phyloP scores from a whole-genome alignment of 2,888 invertebrate species.

The Lycia hirtaria region DNA sequence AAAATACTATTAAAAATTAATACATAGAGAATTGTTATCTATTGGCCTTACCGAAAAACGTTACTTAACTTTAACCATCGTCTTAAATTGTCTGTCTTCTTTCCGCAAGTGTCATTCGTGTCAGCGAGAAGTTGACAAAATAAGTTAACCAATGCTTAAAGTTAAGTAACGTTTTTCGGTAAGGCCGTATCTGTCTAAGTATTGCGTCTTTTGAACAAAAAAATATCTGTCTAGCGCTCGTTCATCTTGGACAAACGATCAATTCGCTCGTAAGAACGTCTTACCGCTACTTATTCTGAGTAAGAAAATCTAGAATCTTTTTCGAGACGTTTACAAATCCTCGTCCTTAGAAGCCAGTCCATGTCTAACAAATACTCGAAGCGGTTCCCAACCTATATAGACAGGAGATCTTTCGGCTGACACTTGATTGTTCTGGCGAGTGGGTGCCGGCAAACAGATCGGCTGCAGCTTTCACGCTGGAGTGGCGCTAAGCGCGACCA shows the following conservation, averaged over 20 bases:
- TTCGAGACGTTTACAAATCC: background rate
- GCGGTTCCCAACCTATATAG: constrained; percentile 25
- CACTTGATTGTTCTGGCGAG: constrained; percentile 63
- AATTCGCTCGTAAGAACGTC: background rate
- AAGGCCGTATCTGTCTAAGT: too few relatives aligned
- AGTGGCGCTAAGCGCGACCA: constrained; percentile 73
- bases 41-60: too few relatives aligned
- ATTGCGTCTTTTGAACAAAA: too few relatives aligned
- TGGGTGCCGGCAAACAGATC: constrained; percentile 68
- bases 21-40: too few relatives aligned
- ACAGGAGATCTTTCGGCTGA: constrained; percentile 49
- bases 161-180: too few relatives aligned
- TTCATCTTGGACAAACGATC: background rate
- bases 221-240: background rate
- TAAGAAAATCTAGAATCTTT: background rate
- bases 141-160: too few relatives aligned
- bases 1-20: too few relatives aligned
- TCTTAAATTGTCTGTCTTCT: too few relatives aligned
- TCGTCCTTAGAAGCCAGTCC: constrained; percentile 11
- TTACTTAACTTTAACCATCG: too few relatives aligned
- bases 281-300: background rate
- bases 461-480: constrained; percentile 69
- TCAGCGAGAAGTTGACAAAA: too few relatives aligned
- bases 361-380: constrained; percentile 14
- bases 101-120: too few relatives aligned